Base-by-base conservation (phyloP, 2,888 invertebrate genomes). In the Drosophila flavopinicola region DNA sequence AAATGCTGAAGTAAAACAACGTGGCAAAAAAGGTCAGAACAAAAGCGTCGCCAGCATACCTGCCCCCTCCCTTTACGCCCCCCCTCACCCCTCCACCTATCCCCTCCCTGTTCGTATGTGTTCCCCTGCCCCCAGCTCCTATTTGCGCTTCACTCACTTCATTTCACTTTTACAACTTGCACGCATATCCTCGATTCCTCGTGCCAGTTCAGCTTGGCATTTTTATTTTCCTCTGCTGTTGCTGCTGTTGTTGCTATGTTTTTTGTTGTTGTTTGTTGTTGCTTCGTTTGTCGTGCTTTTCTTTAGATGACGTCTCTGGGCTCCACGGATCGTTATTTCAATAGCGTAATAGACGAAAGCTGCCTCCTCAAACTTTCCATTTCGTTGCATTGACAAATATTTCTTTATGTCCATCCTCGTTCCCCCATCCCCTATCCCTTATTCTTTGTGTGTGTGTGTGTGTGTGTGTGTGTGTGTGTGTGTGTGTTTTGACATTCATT, bases 351-450 rank as follows among this genome's bases (percentile, higher is more conserved):
- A 60, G 47, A 65, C 66, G 23, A 11, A 17, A 24, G 35, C n/a
- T 38, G 54, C 48, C 56, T 57, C 71, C 87, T 84, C 87, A 71
- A 82, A 85, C 80, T 85, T 85, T 85, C 61, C 66, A 52, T 85
- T 71, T 85, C 71, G 67, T 76, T 85, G 71, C 82, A 78, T 80
- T 80, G 82, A 80, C 80, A 84, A 80, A 84, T 68, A 75, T 64
- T 64, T 72, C 58, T 63, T 79, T 75, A 57, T 65, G 65, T 48
- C 45, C 61, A 53, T 27, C 57, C 52, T 44, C 47, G 13, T 15
- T 32, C 37, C n/a, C n/a, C 15, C 10, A 6, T 15, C 32, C 27
- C 32, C 15, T n/a, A 5, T 15, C 33, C 27, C 32, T 13, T 15
- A 13, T 9, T 13, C 27, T 17, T 38, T 32, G 15, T 56, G 13